Conservation (phyloP, 1,140 invertebrate genomes). For the Caenorhabditis brenneri region DNA sequence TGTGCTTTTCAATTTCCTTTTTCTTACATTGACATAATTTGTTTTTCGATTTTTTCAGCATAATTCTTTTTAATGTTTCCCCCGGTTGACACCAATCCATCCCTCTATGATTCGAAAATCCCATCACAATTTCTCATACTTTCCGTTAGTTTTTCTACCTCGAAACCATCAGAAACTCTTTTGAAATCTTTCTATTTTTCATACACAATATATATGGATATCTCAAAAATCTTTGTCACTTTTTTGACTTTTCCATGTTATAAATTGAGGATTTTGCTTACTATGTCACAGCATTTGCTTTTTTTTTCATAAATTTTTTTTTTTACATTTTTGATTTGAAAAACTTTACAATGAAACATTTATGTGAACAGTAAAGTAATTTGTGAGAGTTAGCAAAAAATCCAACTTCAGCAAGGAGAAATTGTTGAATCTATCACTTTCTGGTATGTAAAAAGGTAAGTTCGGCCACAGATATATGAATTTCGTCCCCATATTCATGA, state of each 20-base stretch:
- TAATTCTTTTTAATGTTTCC: not conserved
- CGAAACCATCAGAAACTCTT: not conserved
- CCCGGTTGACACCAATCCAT: not conserved
- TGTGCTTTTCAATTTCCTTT: not conserved
- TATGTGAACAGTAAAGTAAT: too few species aligned
- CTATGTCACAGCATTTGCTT: not conserved
- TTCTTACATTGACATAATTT: not conserved
- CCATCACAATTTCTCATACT: constrained; percentile 15
- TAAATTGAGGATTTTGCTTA: not conserved
- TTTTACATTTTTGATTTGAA: too few species aligned
- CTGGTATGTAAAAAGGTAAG: too few species aligned
- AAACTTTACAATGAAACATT: too few species aligned
- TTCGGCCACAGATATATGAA: too few species aligned
- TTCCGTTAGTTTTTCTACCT: constrained; percentile 34
- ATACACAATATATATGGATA: not conserved
- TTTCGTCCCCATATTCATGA: too few species aligned
- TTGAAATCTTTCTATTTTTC: not conserved
- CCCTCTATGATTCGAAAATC: not conserved
- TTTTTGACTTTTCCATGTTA: not conserved
- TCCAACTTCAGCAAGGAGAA: too few species aligned
- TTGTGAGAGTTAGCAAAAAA: too few species aligned
- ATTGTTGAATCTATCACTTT: too few species aligned
- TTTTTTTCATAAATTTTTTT: not conserved
- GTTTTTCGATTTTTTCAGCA: not conserved
- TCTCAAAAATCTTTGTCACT: not conserved